These are phyloP conservation scores for Caenorhabditis sp. DNA, from an alignment of 2,888 invertebrate species.

Conservation along the genomic window DNA sequence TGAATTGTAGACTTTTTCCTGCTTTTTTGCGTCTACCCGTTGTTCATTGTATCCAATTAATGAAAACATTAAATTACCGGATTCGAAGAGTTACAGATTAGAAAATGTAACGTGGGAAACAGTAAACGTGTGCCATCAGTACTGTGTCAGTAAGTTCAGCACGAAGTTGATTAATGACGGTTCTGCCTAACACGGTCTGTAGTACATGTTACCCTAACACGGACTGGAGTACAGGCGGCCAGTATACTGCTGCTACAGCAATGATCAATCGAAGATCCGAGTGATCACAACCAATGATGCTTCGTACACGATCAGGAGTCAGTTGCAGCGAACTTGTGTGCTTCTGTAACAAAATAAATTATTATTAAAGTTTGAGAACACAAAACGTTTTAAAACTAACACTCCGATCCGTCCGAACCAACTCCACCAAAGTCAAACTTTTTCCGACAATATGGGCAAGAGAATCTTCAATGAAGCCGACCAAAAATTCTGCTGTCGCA, in stretches of 20 bases:
- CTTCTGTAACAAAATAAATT: conserved; percentile 7
- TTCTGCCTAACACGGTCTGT: too few relatives aligned
- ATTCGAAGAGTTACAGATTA: neutral
- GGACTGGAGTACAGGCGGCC: conserved; percentile 73
- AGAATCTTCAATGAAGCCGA: conserved; percentile 81
- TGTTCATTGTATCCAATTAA: neutral
- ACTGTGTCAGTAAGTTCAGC: too few relatives aligned
- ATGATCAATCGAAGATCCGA: conserved; percentile 79
- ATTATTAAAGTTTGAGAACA: too few relatives aligned
- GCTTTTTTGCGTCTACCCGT: neutral
- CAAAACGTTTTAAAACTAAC: conserved; percentile 11
- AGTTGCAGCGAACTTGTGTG: conserved; percentile 20
- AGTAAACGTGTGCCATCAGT: too few relatives aligned
- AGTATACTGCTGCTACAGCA: conserved; percentile 80
- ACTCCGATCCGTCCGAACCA: conserved; percentile 61
- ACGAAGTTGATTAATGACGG: too few relatives aligned
- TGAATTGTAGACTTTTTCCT: neutral
- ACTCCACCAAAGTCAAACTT: conserved; percentile 74
- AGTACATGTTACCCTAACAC: conserved; percentile 59
- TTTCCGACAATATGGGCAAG: conserved; percentile 77
- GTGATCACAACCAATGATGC: conserved; percentile 77
- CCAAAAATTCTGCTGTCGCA: conserved; percentile 62
- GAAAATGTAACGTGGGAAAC: neutral
- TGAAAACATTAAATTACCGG: neutral
- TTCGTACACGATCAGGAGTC: conserved; percentile 71